Conservation (phyloP, 2,888 invertebrate genomes). For the Parthenolecanium corni region DNA sequence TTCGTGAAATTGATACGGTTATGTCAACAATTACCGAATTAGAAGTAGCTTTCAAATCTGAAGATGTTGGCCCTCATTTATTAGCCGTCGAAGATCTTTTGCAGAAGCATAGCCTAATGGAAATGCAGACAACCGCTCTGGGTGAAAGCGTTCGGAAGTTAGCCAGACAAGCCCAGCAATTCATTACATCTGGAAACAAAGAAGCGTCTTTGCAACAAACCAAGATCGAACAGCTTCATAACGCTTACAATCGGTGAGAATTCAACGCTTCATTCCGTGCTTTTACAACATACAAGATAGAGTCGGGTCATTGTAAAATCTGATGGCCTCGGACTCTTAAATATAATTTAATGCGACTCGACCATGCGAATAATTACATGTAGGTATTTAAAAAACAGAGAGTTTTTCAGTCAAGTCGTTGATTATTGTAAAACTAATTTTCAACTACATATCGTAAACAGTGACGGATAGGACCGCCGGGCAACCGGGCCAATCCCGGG, state of each 20-base stretch:
- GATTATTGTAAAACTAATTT: no score
- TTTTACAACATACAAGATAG: no score
- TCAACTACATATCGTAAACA: no score
- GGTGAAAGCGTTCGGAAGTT: conserved; percentile 74
- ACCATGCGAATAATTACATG: no score
- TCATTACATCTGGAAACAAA: conserved; percentile 46
- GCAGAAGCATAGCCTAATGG: conserved; percentile 86
- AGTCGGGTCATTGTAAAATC: no score
- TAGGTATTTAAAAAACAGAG: no score
- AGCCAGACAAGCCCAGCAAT: conserved; percentile 52
- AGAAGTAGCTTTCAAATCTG: conserved; percentile 46
- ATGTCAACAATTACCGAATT: conserved; percentile 56
- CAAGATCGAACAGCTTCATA: conserved; percentile 61
- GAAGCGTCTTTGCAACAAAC: conserved; percentile 53
- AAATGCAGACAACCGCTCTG: conserved; percentile 77
- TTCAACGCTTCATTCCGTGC: background rate
- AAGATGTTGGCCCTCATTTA: conserved; percentile 83
- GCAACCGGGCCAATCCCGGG: no score
- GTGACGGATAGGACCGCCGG: no score
- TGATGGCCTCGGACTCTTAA: no score
- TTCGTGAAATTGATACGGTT: conserved; percentile 85
- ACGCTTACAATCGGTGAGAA: conserved; percentile 57
- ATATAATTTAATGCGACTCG: no score
- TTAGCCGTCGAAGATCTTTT: conserved; percentile 88
- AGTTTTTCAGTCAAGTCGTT: no score